Percentiles rank a stretch among this genome's conserved stretches.
Conservation (phyloP, 1,140 invertebrate genomes). For the Aleiodes sp. region DNA sequence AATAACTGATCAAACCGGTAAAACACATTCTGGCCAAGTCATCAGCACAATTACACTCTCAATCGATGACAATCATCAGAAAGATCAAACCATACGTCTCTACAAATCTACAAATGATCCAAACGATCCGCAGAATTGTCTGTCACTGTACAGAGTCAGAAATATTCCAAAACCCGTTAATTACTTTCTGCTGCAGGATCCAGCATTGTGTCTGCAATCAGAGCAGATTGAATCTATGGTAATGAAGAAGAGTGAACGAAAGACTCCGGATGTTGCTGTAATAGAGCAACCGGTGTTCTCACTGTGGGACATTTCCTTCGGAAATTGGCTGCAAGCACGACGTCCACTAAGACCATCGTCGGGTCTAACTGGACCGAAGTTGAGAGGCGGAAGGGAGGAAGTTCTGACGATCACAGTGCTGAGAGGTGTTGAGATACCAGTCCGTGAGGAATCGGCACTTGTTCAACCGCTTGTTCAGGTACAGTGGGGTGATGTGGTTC, state of each 20-base stretch:
- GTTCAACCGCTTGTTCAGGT: constrained; percentile 59
- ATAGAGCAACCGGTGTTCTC: constrained; percentile 52
- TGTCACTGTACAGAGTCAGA: constrained; percentile 39
- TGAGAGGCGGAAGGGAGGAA: constrained; percentile 45
- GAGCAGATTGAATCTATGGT: background rate
- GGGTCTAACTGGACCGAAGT: constrained; percentile 24
- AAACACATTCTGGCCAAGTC: constrained; percentile 51
- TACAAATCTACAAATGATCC: constrained; percentile 54
- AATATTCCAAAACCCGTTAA: background rate
- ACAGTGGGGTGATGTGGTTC: constrained; percentile 54
- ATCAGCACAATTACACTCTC: constrained; percentile 51
- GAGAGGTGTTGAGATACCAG: constrained; percentile 59
- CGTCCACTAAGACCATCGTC: constrained; percentile 45
- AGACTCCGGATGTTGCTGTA: constrained; percentile 49
- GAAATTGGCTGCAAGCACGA: constrained; percentile 51
- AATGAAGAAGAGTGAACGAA: constrained; percentile 15
- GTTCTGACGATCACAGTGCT: constrained; percentile 55
- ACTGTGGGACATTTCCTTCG: constrained; percentile 49
- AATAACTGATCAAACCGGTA: constrained; percentile 42
- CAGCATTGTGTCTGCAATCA: constrained; percentile 39
- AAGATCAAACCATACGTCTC: background rate
- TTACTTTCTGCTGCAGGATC: background rate
- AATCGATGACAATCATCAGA: constrained; percentile 25
- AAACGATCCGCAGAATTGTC: constrained; percentile 55
- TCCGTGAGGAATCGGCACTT: constrained; percentile 60